Evolutionary conservation across 2,888 invertebrate genomes (phyloP), one percentile per base, ranked within the genome.

Genomic region (Teleogryllus oceanicus): DNA sequence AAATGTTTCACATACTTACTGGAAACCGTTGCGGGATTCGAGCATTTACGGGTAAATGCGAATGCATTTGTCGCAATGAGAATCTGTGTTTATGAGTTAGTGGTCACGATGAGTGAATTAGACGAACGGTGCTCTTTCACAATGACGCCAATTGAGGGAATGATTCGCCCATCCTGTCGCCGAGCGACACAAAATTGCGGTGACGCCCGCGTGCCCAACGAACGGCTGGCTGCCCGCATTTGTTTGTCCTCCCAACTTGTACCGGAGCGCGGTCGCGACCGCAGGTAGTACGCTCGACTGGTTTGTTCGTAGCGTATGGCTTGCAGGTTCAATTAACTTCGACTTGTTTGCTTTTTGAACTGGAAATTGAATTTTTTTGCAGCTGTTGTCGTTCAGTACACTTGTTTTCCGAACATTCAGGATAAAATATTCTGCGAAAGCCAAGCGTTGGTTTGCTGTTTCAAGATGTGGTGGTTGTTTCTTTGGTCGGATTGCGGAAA

Each of bases 291-390:
- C 62, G 62, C 62, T 62, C 62, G 8, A 62, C 16, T 62, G 62
- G 16, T n/a, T 62, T 62, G 62, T 62, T n/a, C 62, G 62, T 62
- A 62, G 62, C 62, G 62, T 62, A 62, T 62, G 62, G 62, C 62
- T n/a, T 62, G 62, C 62, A 62, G 62, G 62, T 62, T 62, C 62
- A 62, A 62, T 62, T 62, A 62, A 62, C 62, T 62, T 62, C 62
- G n/a, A 62, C 62, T 62, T 62, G 62, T 62, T 62, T 62, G 62
- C 62, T 62, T n/a, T 62, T 62, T 62, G 16, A 62, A 62, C 62
- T 62, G 62, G 62, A 62, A 62, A 62, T 62, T 62, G 62, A 62
- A 18, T 62, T 62, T 62, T 62, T 62, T 62, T 62, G n/a, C n/a
- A 5, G 13, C 62, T 18, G 62, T 62, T 62, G 62, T 16, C 62